phyloP scores from a whole-genome alignment of 2,888 invertebrate species.

The Phyllotreta cruciferae region DNA sequence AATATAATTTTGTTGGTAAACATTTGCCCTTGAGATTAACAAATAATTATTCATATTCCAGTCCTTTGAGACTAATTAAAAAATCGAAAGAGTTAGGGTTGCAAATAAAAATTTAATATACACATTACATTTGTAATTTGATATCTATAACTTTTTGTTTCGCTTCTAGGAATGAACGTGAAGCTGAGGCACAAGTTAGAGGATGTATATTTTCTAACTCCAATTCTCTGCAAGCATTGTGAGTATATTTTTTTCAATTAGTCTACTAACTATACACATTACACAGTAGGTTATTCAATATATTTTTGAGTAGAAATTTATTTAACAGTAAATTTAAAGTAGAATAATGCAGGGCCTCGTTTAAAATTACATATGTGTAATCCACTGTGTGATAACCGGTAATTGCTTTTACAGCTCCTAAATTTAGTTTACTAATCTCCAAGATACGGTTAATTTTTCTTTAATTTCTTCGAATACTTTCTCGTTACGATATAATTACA shows the following conservation, averaged over 20 bases:
- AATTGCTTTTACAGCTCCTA: slow-evolving; percentile 21
- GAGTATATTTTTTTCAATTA: slow-evolving; percentile 56
- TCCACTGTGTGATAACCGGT: slow-evolving; percentile 15
- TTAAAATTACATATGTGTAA: slow-evolving; percentile 13
- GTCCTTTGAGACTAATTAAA: too few relatives aligned
- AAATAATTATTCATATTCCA: too few relatives aligned
- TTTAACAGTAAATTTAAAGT: too few relatives aligned
- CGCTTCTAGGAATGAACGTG: slow-evolving; percentile 45
- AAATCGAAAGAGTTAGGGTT: too few relatives aligned
- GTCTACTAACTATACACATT: background rate
- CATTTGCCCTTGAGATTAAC: too few relatives aligned
- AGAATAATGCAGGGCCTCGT: slow-evolving; percentile 5
- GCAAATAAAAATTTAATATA: too few relatives aligned
- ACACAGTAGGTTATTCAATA: too few relatives aligned
- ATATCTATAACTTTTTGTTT: slow-evolving; percentile 6
- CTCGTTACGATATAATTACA: slow-evolving; percentile 18
- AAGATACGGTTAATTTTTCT: slow-evolving; percentile 20
- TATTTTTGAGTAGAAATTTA: too few relatives aligned
- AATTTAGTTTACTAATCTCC: slow-evolving; percentile 26
- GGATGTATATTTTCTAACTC: slow-evolving; percentile 63
- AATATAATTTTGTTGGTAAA: too few relatives aligned
- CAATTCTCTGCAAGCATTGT: slow-evolving; percentile 65
- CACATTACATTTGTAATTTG: too few relatives aligned
- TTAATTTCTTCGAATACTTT: slow-evolving; percentile 26
- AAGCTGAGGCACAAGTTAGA: slow-evolving; percentile 59